phyloP scores from a whole-genome alignment of 2,797 vertebrate species.

The Amblyraja radiata region DNA sequence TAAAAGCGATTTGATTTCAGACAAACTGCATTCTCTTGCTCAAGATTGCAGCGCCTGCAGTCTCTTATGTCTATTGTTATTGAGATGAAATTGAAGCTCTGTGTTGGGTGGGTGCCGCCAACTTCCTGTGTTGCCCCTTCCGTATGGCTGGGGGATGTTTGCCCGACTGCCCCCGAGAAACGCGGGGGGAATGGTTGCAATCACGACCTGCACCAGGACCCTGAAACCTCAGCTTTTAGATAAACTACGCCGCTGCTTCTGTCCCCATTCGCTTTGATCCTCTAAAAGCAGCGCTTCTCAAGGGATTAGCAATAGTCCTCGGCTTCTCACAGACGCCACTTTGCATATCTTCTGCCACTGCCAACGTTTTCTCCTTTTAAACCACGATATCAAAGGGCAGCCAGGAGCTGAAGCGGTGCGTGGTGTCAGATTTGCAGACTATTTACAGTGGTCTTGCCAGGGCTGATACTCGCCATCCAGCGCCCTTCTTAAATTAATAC shows the following conservation, averaged over 20 bases:
- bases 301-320: background rate
- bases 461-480: too few species aligned
- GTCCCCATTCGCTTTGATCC: conserved; percentile 22
- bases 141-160: background rate
- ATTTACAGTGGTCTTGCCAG: too few species aligned
- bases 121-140: background rate
- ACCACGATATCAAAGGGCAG: background rate
- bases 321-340: conserved; percentile 16
- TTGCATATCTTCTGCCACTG: conserved; percentile 16
- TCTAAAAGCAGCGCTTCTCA: background rate
- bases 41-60: too few species aligned
- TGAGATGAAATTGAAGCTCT: too few species aligned
- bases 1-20: background rate
- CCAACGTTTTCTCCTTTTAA: background rate
- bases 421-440: background rate
- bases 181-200: background rate
- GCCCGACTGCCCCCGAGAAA: background rate
- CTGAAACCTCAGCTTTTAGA: conserved; percentile 17
- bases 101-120: too few species aligned
- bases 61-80: too few species aligned
- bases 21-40: background rate
- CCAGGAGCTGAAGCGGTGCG: background rate
- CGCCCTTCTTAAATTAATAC: too few species aligned
- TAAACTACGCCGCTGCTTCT: background rate
- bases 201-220: background rate